Conservation (phyloP, 2,888 invertebrate genomes). For the Conistra vaccinii region DNA sequence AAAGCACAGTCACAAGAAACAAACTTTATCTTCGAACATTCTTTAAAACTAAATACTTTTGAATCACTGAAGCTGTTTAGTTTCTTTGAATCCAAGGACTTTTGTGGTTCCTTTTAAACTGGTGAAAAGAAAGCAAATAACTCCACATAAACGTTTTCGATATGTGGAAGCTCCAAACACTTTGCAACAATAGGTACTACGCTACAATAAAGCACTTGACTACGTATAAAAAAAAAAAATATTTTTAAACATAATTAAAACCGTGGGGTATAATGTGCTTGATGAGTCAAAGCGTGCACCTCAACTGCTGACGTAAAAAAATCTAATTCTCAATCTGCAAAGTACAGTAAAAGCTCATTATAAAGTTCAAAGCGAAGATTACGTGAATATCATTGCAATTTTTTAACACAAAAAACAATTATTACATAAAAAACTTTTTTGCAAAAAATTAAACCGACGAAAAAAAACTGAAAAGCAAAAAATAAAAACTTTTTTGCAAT, state of each 20-base stretch:
- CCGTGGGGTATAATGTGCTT: neutral
- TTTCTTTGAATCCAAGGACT: conserved; percentile 27
- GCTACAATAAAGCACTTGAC: neutral
- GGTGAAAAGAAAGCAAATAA: conserved; percentile 20
- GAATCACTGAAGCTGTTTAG: conserved; percentile 13
- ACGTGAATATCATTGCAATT: neutral
- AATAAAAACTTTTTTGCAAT: too few relatives aligned
- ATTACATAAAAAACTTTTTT: neutral
- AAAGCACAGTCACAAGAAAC: conserved; percentile 46
- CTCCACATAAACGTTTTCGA: neutral
- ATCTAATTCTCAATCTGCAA: neutral
- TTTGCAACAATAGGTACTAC: neutral
- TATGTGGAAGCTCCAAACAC: neutral
- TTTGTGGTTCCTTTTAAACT: conserved; percentile 12
- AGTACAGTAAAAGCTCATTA: neutral
- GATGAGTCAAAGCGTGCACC: neutral
- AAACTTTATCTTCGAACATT: conserved; percentile 28
- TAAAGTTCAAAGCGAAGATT: neutral
- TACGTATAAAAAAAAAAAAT: too few relatives aligned
- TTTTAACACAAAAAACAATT: neutral
- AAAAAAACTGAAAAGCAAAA: too few relatives aligned
- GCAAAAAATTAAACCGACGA: too few relatives aligned
- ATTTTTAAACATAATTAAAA: neutral
- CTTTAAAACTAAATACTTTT: conserved; percentile 46
- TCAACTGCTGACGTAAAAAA: neutral